phyloP scores from a whole-genome alignment of 2,888 invertebrate species.

The Acleris holmiana region DNA sequence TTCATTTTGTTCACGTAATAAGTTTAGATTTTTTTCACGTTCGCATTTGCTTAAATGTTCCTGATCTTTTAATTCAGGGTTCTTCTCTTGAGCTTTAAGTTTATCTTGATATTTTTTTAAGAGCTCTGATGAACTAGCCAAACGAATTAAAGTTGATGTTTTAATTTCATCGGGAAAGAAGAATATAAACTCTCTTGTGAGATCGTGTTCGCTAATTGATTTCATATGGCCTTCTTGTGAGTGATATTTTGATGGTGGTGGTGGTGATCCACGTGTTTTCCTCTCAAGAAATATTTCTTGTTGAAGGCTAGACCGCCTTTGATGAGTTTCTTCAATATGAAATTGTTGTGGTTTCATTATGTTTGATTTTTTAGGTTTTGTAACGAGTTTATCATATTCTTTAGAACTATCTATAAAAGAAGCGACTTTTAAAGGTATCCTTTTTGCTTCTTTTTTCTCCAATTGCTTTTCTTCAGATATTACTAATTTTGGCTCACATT shows the following conservation, averaged over 20 bases:
- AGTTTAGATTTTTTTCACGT: no score
- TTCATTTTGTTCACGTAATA: no score
- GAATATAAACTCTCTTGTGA: slow-evolving; percentile 53
- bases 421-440: no score
- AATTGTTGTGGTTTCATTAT: slow-evolving; percentile 3
- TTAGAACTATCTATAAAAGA: no score
- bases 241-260: not conserved
- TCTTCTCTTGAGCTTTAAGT: slow-evolving; percentile 39
- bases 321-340: not conserved
- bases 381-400: not conserved
- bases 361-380: not conserved
- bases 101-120: slow-evolving; percentile 57
- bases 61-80: no score
- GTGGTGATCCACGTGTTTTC: not conserved
- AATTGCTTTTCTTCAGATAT: not conserved
- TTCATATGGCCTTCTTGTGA: not conserved
- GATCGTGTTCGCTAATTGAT: slow-evolving; percentile 13
- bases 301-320: not conserved
- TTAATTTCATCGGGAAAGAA: slow-evolving; percentile 51
- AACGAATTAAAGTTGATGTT: slow-evolving; percentile 35
- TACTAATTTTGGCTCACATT: no score
- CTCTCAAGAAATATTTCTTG: not conserved
- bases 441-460: no score
- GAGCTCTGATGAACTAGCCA: slow-evolving; percentile 58
- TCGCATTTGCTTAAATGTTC: no score